Percentiles rank a stretch among this genome's conserved stretches.
phyloP scores from a whole-genome alignment of 2,113 vertebrate species.

The Nibea coibor region DNA sequence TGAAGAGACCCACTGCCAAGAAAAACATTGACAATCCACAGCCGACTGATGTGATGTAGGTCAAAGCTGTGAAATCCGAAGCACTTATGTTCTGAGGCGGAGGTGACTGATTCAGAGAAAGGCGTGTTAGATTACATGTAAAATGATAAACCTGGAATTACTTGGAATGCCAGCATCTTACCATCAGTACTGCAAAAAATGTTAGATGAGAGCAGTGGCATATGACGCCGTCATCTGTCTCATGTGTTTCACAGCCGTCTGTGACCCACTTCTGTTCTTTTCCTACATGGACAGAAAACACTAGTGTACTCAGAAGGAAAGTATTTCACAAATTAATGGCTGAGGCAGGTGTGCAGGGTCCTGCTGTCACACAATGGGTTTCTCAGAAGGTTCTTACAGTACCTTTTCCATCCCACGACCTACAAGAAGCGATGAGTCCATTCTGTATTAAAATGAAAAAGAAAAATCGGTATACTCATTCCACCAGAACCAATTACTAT shows the following conservation, averaged over 20 bases:
- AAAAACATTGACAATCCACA: conserved; percentile 74
- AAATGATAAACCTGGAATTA: background rate
- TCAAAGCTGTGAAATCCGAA: conserved; percentile 50
- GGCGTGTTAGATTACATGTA: background rate
- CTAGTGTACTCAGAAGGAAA: background rate
- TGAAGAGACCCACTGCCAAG: conserved; percentile 64
- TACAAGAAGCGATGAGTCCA: background rate
- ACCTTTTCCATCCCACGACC: conserved; percentile 61
- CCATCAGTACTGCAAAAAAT: conserved; percentile 76
- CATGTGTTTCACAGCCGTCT: conserved; percentile 56
- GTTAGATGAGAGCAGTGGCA: conserved; percentile 71
- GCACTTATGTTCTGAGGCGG: conserved; percentile 4
- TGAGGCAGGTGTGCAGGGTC: background rate
- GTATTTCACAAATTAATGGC: background rate
- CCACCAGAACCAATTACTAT: background rate
- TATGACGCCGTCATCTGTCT: conserved; percentile 13
- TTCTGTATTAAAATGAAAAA: conserved; percentile 17
- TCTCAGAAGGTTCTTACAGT: background rate
- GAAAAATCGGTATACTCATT: background rate
- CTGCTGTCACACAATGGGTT: background rate
- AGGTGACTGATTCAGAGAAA: conserved; percentile 29
- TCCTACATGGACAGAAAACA: conserved; percentile 11
- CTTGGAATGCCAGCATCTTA: conserved; percentile 5
- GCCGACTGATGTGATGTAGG: conserved; percentile 68
- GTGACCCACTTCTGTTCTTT: conserved; percentile 41